Evolutionary conservation across 2,797 vertebrate genomes (phyloP).

Genomic region (Picus viridis): DNA sequence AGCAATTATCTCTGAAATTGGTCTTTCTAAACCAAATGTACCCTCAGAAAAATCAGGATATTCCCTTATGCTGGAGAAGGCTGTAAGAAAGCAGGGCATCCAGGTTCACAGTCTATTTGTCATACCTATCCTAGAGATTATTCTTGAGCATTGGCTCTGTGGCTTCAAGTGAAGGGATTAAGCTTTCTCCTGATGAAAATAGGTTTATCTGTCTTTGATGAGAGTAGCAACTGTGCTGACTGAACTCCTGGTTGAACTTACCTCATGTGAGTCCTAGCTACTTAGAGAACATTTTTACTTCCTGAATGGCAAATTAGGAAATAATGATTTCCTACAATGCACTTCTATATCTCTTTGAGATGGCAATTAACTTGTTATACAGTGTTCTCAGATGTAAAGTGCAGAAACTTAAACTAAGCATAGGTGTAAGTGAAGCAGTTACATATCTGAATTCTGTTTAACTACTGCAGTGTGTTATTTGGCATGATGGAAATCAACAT

Average conservation of each 20-base stretch:
- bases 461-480: not conserved
- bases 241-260: not conserved
- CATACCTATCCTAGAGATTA: not conserved
- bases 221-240: not conserved
- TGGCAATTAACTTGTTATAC: not conserved
- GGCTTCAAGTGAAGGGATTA: not conserved
- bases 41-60: not conserved
- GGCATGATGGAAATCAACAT: not conserved
- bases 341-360: not conserved
- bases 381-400: not conserved
- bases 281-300: not conserved
- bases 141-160: not conserved
- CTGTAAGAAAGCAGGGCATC: not conserved
- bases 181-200: not conserved
- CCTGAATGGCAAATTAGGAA: not conserved
- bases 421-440: not conserved
- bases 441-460: not conserved
- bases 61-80: not conserved
- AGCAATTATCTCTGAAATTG: not conserved
- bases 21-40: not conserved
- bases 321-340: not conserved
- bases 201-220: conserved; percentile 15
- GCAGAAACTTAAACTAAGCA: not conserved
- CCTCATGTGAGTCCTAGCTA: not conserved
- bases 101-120: not conserved